Base-by-base conservation (phyloP, 1,140 invertebrate genomes). In the Drosophila kikkawai region DNA sequence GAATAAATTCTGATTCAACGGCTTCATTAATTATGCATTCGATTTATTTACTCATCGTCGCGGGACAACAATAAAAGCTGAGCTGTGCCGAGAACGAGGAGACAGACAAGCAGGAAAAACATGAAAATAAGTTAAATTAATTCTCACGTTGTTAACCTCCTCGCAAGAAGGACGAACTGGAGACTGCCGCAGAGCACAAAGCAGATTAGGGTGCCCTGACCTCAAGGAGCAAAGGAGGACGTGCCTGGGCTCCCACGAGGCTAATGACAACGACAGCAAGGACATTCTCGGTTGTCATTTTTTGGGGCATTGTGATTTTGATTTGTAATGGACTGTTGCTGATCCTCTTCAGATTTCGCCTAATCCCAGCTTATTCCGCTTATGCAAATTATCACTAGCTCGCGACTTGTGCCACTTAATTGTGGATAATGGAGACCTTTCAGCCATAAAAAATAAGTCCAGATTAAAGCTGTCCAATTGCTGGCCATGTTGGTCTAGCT, bases 111-210 rank as follows among this genome's bases (percentile, higher is more conserved):
- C 59, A 44, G 51, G 36, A 56, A 47, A 53, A 50, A 42, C 48
- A 76, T 67, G 64, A 76, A 76, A 67, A 76, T 68, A 68, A 68
- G 75, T 56, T 39, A 68, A 77, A 67, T 77, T 68, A 77, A 77
- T 77, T 77, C 53, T 77, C 63, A 77, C 74, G 50, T 55, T 77
- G 74, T 68, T 77, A 56, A 60, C 50, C 48, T 61, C 39, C 48
- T 11, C 42, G 48, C 45, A 50, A 47, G 73, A 57, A 45, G 71
- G 58, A 68, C 56, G 68, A 69, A 61, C 75, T 68, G 34, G n/a
- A 77, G 75, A 69, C 47, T 77, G 74, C 64, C 56, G 74, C 36
- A 60, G 75, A 78, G 42, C 75, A 69, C 48, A 69, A 69, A 78
- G 75, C 65, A 73, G 45, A 74, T 74, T 75, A 63, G 41, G 70